Evolutionary conservation across 2,888 invertebrate species (phyloP), one percentile per base, ranked within the genome.

Genomic region (Nomada fabriciana): DNA sequence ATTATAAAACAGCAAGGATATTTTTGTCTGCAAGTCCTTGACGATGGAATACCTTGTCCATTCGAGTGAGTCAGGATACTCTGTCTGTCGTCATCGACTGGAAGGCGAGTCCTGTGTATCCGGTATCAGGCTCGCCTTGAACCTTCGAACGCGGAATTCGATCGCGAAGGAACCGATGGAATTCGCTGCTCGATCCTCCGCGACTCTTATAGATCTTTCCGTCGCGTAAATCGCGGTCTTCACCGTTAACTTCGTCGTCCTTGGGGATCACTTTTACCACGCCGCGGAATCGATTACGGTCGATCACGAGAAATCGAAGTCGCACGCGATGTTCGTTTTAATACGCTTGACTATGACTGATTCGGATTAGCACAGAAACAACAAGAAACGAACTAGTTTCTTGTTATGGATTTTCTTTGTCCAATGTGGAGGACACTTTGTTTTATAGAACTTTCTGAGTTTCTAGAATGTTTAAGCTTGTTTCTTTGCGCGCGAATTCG

Each of bases 91-190:
- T 72, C 70, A 76, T 68, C 70, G 59, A 4, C 29, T 75, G 36
- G 57, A 72, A 76, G 50, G 83, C 73, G 61, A 82, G 82, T 83
- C 83, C 82, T 83, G 82, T 83, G 15, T 47, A 73, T 74, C 77
- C 74, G 52, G 71, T 78, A 73, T 70, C 81, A 71, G 59, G 77
- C 65, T 88, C 75, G 85, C 90, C 90, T 90, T 90, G 90, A 88
- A 88, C 84, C 83, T 84, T 78, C 63, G 20, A 59, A 76, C 77
- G 76, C 68, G 86, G 88, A 85, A 86, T 86, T 83, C 83, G 86
- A 85, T 84, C 76, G 55, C 50, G 60, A 52, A 70, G 79, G 68
- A 74, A 60, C 69, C 69, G 74, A 13, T 65, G 73, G 59, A 75
- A 65, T 36, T 69, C 25, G 10, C 43, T 59, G 77, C 43, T 36